Evolutionary conservation across 2,113 vertebrate species (phyloP), one percentile per base, ranked within the genome.

Genomic region (Turdus rufiventris): DNA sequence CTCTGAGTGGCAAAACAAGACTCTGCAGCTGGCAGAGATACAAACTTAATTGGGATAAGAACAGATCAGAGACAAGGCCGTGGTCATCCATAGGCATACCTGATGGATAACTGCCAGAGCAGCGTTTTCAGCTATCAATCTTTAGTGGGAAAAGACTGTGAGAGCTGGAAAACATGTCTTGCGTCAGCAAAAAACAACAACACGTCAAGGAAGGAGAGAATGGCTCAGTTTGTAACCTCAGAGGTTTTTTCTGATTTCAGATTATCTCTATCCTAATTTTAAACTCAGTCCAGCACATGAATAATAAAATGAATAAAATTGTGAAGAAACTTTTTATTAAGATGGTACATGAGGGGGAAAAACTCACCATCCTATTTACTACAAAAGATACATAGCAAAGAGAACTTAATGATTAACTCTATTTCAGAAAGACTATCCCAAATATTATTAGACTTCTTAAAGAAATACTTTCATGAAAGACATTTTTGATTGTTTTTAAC

Each of bases 101-200:
- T 97, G 97, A 98, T 97, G 95, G 96, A 98, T 97, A 96, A 95
- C 33, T n/a, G 88, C 78, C 65, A 70, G 63, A 47, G 67, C 54
- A 79, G 89, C 50, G 72, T 58, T 75, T 96, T 84, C 77, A 76
- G 86, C 86, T 96, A 96, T 97, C 95, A 95, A 20, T 97, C 96
- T 96, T 94, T 92, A 94, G 67, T 88, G 74, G 91, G 97, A 98
- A 97, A 93, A 42, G 17, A 77, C 65, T 68, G n/a, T 94, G 96
- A 96, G 88, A 68, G 75, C 85, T 85, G 62, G 56, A 85, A 92
- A 96, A 76, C 40, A 62, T 9, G 19, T 85, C 96, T 96, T 96
- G 88, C 54, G 45, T 97, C 96, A 97, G 97, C 97, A 97, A 93
- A 95, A 76, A 96, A 66, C 25, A 50, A 89, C 95, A 75, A 89